Percentiles rank a stretch among this genome's conserved stretches.
Evolutionary conservation across 92 coral and sea anemone species (phyloP).

Genomic region (Porites divaricata): DNA sequence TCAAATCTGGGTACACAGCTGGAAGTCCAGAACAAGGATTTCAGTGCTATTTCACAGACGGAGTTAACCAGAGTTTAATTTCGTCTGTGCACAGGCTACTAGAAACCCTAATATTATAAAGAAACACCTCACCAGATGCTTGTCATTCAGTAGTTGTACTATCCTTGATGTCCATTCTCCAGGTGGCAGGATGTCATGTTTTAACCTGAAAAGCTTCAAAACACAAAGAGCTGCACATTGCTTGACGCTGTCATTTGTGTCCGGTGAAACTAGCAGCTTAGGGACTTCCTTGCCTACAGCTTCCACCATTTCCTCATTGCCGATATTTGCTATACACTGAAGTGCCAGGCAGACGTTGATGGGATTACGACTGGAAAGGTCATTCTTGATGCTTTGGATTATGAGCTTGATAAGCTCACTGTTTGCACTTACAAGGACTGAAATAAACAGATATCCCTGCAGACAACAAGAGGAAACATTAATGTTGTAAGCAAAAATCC

Average conservation of each 20-base stretch:
- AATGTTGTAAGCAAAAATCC: background rate
- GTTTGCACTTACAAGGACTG: constrained; percentile 97
- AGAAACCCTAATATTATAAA: too few species aligned
- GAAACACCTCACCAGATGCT: constrained; percentile 78
- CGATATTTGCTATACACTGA: constrained; percentile 97
- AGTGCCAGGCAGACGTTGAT: constrained; percentile 94
- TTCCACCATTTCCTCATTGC: constrained; percentile 97
- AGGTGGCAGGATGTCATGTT: constrained; percentile 84
- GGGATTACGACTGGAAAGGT: constrained; percentile 95
- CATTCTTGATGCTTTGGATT: constrained; percentile 96
- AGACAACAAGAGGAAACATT: background rate
- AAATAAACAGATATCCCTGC: constrained; percentile 93
- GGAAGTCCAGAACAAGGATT: too few species aligned
- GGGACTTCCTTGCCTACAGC: constrained; percentile 96
- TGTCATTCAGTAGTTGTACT: constrained; percentile 94
- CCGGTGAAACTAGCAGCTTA: constrained; percentile 94
- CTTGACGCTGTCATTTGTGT: constrained; percentile 95
- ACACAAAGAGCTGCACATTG: constrained; percentile 97
- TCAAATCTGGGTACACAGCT: too few species aligned
- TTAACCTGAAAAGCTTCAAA: constrained; percentile 86
- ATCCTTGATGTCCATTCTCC: constrained; percentile 99
- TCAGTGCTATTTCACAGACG: too few species aligned
- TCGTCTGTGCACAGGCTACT: too few species aligned
- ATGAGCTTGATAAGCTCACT: constrained; percentile 96
- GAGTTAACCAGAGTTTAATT: too few species aligned